Evolutionary conservation across 2,888 invertebrate genomes (phyloP).

Genomic region (Ectemnius lituratus): DNA sequence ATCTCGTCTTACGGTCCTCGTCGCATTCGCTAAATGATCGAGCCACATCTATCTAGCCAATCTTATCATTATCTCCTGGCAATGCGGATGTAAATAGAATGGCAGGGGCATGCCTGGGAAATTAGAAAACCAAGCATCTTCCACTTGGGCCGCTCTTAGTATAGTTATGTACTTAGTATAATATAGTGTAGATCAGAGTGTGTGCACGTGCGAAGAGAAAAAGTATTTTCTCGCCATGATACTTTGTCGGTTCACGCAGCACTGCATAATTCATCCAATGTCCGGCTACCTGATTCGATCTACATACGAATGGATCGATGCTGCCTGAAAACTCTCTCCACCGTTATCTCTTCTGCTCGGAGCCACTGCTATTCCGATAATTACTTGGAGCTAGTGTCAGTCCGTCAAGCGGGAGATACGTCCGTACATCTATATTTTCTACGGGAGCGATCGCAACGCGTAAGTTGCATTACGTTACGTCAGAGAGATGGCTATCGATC

Average conservation of each 20-base stretch:
- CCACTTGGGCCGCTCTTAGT: too few relatives aligned
- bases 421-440: too few relatives aligned
- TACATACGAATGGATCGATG: slow-evolving; percentile 11
- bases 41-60: too few relatives aligned
- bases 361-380: slow-evolving; percentile 8
- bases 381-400: slow-evolving; percentile 7
- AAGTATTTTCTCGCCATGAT: slow-evolving; percentile 15
- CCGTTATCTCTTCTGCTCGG: slow-evolving; percentile 18
- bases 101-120: too few relatives aligned
- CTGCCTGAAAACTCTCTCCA: slow-evolving; percentile 2
- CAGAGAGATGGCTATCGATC: slow-evolving; percentile 18
- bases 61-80: too few relatives aligned
- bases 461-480: too few relatives aligned
- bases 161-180: too few relatives aligned
- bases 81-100: too few relatives aligned
- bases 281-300: neutral
- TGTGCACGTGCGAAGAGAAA: neutral
- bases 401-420: neutral
- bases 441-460: too few relatives aligned
- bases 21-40: neutral
- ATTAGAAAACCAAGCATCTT: too few relatives aligned
- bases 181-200: too few relatives aligned
- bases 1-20: neutral
- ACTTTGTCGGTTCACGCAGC: slow-evolving; percentile 10
- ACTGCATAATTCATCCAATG: slow-evolving; percentile 23